phyloP scores from a whole-genome alignment of 2,113 vertebrate genomes.

The Proterorhinus semilunaris region DNA sequence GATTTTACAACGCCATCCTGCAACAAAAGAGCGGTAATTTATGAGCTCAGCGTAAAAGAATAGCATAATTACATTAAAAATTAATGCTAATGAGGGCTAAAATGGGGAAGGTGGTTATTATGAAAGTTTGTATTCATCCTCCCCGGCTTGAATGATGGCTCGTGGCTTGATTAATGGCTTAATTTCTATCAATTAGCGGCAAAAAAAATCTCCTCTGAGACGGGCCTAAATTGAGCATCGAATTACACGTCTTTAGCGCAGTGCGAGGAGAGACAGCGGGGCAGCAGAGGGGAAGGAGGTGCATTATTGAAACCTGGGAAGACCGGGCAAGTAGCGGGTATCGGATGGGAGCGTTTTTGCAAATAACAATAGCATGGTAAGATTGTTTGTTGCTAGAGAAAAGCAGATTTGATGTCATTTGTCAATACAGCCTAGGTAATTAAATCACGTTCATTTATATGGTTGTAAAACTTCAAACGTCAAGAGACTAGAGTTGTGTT shows the following conservation, averaged over 20 bases:
- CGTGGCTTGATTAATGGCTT: constrained; percentile 99
- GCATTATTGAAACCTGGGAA: constrained; percentile 66
- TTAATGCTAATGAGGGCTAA: constrained; percentile 99
- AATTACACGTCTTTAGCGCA: constrained; percentile 92
- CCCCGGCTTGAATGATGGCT: constrained; percentile 97
- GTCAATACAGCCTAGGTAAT: no score
- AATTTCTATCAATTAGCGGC: constrained; percentile 99
- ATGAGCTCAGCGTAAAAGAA: constrained; percentile 99
- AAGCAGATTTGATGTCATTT: no score
- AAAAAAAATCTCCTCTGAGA: constrained; percentile 93
- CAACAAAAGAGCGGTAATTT: constrained; percentile 99
- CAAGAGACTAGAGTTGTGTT: no score
- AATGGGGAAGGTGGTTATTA: constrained; percentile 99
- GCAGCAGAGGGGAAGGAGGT: constrained; percentile 56
- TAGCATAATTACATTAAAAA: constrained; percentile 99
- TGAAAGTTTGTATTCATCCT: constrained; percentile 99
- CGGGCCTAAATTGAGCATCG: constrained; percentile 96
- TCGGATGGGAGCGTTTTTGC: background rate
- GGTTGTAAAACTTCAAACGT: no score
- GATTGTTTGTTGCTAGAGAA: constrained; percentile 24
- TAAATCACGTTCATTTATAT: no score
- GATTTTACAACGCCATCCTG: constrained; percentile 99
- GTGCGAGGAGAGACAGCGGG: constrained; percentile 66
- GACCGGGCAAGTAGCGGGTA: constrained; percentile 52
- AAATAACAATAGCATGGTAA: constrained; percentile 1